Conservation (phyloP, 2,113 vertebrate genomes). For the Delphinus delphis region DNA sequence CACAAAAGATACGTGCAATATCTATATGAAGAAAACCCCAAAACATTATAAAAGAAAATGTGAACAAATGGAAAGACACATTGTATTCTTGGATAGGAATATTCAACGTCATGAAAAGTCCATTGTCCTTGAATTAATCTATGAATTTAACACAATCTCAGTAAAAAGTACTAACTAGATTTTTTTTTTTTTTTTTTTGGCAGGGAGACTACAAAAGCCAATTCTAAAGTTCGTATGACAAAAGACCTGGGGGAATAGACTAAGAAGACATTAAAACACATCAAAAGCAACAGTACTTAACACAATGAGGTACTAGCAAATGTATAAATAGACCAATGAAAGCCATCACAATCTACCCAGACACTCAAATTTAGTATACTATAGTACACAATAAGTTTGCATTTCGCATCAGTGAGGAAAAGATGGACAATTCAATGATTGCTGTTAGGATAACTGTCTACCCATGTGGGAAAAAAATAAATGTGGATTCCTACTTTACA, state of each 20-base stretch:
- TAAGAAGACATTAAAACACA: neutral
- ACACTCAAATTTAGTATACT: fast-evolving
- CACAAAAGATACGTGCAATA: fast-evolving
- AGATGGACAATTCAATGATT: neutral
- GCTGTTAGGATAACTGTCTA: neutral
- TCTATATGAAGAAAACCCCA: neutral
- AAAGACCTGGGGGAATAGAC: neutral
- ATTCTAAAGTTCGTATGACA: neutral
- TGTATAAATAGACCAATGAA: neutral
- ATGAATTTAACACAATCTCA: neutral
- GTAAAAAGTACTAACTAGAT: neutral
- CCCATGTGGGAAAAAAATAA: neutral
- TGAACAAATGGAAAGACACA: neutral
- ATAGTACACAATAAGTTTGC: fast-evolving
- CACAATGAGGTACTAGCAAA: fast-evolving
- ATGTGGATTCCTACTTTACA: neutral
- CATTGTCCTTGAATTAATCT: neutral
- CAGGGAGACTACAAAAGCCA: neutral
- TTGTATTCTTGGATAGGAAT: neutral
- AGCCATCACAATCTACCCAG: fast-evolving
- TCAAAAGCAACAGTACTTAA: neutral
- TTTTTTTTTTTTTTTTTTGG: neutral
- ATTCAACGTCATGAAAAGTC: neutral
- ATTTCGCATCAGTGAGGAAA: neutral
- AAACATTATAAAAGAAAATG: neutral